A percentile compares a stretch with the other conserved stretches of the same genome.
Conservation (phyloP, 64 coral and sea anemone species). For the Porites lutea region DNA sequence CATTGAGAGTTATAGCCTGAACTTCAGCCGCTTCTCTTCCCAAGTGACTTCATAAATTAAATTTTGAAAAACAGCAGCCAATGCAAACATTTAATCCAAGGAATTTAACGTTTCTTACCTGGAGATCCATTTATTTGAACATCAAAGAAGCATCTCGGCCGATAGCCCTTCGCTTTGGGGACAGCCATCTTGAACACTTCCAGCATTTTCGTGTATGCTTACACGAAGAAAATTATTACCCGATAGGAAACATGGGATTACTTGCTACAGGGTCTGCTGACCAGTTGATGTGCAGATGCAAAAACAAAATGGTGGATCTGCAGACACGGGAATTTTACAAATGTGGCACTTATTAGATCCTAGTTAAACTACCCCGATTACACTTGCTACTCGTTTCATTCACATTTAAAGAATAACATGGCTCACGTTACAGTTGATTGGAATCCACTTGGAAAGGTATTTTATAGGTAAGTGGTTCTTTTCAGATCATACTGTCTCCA, state of each 20-base stretch:
- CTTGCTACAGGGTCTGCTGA: neutral
- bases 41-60: no score
- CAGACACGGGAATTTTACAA: neutral
- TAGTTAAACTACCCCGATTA: neutral
- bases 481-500: neutral
- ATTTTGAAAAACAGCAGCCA: neutral
- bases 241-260: conserved; percentile 27
- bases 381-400: neutral
- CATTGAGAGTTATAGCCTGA: no score
- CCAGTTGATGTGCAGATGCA: neutral
- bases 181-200: conserved; percentile 86
- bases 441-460: conserved; percentile 91
- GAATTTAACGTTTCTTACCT: conserved; percentile 19
- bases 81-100: neutral
- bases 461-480: conserved; percentile 68
- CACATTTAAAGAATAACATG: conserved; percentile 22
- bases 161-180: conserved; percentile 76
- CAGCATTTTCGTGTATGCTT: no score
- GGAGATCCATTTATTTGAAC: conserved; percentile 63
- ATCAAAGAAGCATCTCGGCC: conserved; percentile 87
- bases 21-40: no score
- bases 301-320: neutral
- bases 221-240: no score
- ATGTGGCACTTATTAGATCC: no score
- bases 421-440: conserved; percentile 88